Evolutionary conservation across 1,140 invertebrate genomes (phyloP).

Genomic region (Drosophila lacteicornis): DNA sequence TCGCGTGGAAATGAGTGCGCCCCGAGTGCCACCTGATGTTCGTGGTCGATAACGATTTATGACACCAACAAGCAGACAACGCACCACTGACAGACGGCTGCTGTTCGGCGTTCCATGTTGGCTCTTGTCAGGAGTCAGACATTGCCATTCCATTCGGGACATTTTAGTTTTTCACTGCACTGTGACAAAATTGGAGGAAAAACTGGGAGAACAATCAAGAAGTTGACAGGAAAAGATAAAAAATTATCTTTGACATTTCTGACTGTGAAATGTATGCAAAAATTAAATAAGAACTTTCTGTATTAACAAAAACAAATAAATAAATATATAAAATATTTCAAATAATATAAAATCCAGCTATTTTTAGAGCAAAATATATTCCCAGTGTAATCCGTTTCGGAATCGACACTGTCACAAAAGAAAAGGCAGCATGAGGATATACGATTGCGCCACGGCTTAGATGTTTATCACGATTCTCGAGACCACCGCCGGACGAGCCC

Average conservation of each 20-base stretch:
- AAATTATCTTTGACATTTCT: background rate
- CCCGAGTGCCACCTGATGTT: conserved; percentile 82
- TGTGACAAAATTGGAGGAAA: background rate
- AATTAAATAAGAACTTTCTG: too few species aligned
- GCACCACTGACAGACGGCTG: conserved; percentile 48
- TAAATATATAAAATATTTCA: too few species aligned
- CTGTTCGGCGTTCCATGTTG: conserved; percentile 35
- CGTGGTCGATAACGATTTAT: conserved; percentile 84
- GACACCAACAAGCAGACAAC: conserved; percentile 66
- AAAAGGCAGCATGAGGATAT: conserved; percentile 56
- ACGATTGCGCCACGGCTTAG: conserved; percentile 60
- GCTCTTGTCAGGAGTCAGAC: conserved; percentile 57
- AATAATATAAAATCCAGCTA: background rate
- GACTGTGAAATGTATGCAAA: background rate
- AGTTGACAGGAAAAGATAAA: background rate
- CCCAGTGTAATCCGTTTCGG: conserved; percentile 38
- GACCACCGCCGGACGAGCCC: background rate
- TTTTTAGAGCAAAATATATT: background rate
- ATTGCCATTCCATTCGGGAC: conserved; percentile 56
- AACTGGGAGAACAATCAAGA: background rate
- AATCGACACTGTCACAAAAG: conserved; percentile 51
- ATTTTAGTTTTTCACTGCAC: conserved; percentile 33
- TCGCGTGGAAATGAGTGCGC: conserved; percentile 60
- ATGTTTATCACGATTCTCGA: conserved; percentile 64
- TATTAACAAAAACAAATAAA: too few species aligned